Base-by-base conservation (phyloP, 2,797 vertebrate species). In the Heterohyrax brucei region DNA sequence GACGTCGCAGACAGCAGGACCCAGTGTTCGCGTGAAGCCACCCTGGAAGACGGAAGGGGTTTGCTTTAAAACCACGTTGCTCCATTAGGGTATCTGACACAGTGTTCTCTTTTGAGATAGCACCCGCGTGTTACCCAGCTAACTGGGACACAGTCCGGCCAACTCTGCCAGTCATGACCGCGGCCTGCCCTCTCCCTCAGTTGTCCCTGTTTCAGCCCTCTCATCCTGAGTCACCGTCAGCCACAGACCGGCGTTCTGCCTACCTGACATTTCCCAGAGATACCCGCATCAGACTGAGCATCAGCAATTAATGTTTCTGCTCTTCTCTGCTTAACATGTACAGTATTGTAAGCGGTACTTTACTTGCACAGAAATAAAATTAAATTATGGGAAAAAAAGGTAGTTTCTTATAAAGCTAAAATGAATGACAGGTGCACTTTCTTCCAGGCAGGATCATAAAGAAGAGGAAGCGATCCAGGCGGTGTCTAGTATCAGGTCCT, bases 191-290 rank as follows among this genome's bases (percentile, higher is more conserved):
- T 1, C 16, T 7, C n/a, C 75, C 48, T 53, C 44, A 13, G 21
- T 48, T 72, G 75, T n/a, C 93, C 84, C 92, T 93, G 39, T 72
- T 93, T 64, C 88, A 93, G 44, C 10, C 10, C 28, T 64, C 78
- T 90, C 61, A n/a, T 95, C 95, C 96, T 95, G 95, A 97, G 46
- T 97, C 97, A 93, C 62, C 50, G 10, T 3, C 89, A 61, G 66
- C 86, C 59, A 46, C 82, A 91, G 62, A 46, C 21, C 2, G 5
- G 13, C 62, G 39, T 5, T 3, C 79, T 48, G 53, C 91, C 89
- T 53, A 33, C 91, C 62, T 89, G 94, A 92, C 87, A 39, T 92
- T 89, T 94, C 68, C 89, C 33, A 81, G 88, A 81, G 92, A 93
- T 76, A 8, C 7, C 56, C 73, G 85, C 76, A 82, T 59, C 94